Evolutionary conservation across 2,113 vertebrate genomes (phyloP), one percentile per base, ranked within the genome.

Genomic region (Dasyornis broadbenti): DNA sequence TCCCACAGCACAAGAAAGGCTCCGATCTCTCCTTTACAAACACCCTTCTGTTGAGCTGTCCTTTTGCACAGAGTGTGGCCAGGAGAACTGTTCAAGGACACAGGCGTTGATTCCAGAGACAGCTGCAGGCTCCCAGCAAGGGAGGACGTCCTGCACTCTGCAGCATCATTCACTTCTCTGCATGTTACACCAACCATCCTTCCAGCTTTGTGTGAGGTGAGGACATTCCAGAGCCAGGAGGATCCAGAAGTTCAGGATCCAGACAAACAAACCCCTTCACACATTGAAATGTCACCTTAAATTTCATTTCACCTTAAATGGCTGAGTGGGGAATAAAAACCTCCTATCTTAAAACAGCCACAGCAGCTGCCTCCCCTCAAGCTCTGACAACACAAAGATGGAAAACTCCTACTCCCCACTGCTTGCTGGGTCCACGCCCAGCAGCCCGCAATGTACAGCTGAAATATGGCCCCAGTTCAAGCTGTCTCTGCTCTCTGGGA

Each of bases 361-460:
- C 54, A 86, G 70, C 96, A 96, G 95, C 95, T 96, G 96, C 79
- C 82, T 96, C 75, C 81, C 47, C 72, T 96, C 95, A 95, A 85
- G 44, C 63, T 82, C 70, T 85, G 94, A 94, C 93, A 76, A 86
- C 8, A 84, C 63, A 60, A 92, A 49, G 80, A 92, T 82, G 90
- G 83, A 93, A 83, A 90, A 95, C 89, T 96, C 95, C 93, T 70
- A 68, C 91, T 96, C 90, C 47, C 61, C 83, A 40, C 63, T 88
- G 68, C 66, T 94, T 16, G 22, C 81, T 91, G 89, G 86, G 89
- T 33, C 69, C 9, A 42, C 0, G 63, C 94, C 93, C 90, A 93
- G 88, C 80, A 96, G 82, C 91, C 68, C 90, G 61, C 54, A 71
- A 15, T 15, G 57, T 33, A 11, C 63, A 77, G 83, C 88, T 86